phyloP scores from a whole-genome alignment of 2,113 vertebrate species.

The Oryzias curvinotus region DNA sequence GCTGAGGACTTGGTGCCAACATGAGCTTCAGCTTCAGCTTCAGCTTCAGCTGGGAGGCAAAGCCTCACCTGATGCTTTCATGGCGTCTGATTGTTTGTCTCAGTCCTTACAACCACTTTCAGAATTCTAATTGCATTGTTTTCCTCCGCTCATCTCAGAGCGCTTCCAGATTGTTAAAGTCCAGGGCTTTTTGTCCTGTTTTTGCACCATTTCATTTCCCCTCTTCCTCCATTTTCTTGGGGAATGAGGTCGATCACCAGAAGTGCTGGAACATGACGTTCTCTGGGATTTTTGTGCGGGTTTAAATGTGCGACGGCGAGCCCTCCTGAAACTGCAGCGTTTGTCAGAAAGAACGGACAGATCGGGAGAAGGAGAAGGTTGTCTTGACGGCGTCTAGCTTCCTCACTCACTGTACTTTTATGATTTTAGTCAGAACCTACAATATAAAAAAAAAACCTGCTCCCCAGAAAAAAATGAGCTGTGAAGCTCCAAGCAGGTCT shows the following conservation, averaged over 20 bases:
- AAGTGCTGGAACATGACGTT: not conserved
- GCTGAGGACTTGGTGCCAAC: too few relatives aligned
- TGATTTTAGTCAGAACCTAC: not conserved
- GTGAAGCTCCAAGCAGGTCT: not conserved
- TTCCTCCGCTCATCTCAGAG: not conserved
- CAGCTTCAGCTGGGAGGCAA: not conserved
- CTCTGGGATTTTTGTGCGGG: not conserved
- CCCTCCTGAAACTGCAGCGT: fast-evolving
- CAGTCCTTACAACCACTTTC: constrained; percentile 11
- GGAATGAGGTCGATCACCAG: not conserved
- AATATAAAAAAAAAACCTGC: not conserved
- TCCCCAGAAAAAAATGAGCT: not conserved
- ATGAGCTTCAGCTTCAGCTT: not conserved
- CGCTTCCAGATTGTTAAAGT: constrained; percentile 19
- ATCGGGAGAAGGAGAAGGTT: not conserved
- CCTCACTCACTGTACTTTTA: not conserved
- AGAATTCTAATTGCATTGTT: constrained; percentile 16
- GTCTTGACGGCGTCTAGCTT: not conserved
- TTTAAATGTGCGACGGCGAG: not conserved
- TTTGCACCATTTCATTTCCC: constrained; percentile 26
- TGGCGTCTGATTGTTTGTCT: not conserved
- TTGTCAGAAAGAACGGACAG: not conserved
- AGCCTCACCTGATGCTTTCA: not conserved
- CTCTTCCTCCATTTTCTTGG: not conserved
- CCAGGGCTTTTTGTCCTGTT: not conserved